Base-by-base conservation (phyloP, 2,888 invertebrate genomes). In the Seladonia tumulorum region DNA sequence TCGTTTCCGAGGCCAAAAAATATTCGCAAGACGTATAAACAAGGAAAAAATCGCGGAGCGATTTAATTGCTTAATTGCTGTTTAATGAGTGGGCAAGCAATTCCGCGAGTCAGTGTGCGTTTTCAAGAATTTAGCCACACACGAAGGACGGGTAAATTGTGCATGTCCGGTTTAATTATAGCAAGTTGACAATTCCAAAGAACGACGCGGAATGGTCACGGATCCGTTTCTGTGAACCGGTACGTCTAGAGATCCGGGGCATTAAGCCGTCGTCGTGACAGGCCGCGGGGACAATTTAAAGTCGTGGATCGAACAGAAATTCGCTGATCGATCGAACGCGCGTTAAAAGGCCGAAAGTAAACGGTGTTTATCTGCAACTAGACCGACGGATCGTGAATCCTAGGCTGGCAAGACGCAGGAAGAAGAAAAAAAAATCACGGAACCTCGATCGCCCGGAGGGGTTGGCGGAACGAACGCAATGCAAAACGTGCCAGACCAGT, bases 401-500 rank as follows among this genome's bases (percentile, higher is more conserved):
- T 57, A 57, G 47, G 47, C 47, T n/a, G 66, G 39, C 29, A 39
- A 53, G 63, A 71, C 66, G 84, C 35, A n/a, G n/a, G 35, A 35
- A 35, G 35, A 35, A 0, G 5, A 35, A 35, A 35, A 35, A 74
- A 83, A 82, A 89, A 87, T 87, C 86, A 79, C 60, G 79, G 77
- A 60, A 80, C 80, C 66, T 42, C 75, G 73, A 85, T 84, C 86
- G 85, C 76, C 57, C n/a, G 79, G 74, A 76, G 88, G 86, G 85
- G 79, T 87, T 72, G 85, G 73, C 45, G 78, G 85, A 84, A 87
- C 82, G 87, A 85, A 83, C 84, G 88, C 87, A 82, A 82, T 76
- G 89, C 87, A 83, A 89, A 91, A 90, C 90, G 91, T 87, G 90
- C 83, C 88, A 79, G 88, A 85, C 88, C 91, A 90, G 90, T 91